Evolutionary conservation across 2,888 invertebrate genomes (phyloP).

Genomic region (Mythimna impura): DNA sequence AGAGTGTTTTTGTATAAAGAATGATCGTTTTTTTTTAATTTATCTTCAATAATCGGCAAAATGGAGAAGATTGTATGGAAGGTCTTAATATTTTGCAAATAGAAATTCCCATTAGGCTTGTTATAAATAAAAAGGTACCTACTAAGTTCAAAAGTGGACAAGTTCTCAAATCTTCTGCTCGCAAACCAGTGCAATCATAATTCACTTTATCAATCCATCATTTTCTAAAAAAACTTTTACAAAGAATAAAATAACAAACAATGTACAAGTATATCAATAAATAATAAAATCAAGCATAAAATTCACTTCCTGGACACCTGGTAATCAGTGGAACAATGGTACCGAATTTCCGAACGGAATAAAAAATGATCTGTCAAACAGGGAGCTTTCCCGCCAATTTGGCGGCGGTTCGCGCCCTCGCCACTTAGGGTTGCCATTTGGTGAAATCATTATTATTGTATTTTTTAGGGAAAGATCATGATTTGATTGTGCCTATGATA

Average conservation of each 20-base stretch:
- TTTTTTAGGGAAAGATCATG: slow-evolving; percentile 32
- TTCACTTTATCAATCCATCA: not conserved
- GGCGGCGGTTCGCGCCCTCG: slow-evolving; percentile 77
- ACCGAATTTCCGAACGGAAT: slow-evolving; percentile 84
- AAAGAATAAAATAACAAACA: not conserved
- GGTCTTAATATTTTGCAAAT: not conserved
- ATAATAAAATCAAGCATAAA: slow-evolving; percentile 57
- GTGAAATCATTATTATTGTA: slow-evolving; percentile 41
- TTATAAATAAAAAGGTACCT: not conserved
- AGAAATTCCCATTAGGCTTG: not conserved
- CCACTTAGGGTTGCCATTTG: slow-evolving; percentile 76
- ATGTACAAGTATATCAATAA: slow-evolving; percentile 32
- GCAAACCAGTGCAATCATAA: not conserved
- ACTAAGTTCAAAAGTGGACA: not conserved
- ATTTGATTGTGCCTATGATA: slow-evolving; percentile 33
- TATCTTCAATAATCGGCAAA: not conserved
- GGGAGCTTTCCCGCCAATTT: slow-evolving; percentile 88
- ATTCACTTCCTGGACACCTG: slow-evolving; percentile 86
- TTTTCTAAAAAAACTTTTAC: not conserved
- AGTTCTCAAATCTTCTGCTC: not conserved
- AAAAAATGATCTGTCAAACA: slow-evolving; percentile 89
- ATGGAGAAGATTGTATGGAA: not conserved
- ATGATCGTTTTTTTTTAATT: not conserved
- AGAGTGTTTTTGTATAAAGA: no score
- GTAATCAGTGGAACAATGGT: slow-evolving; percentile 84